Conservation (phyloP, 2,113 vertebrate genomes). For the Telmatochromis sp. region DNA sequence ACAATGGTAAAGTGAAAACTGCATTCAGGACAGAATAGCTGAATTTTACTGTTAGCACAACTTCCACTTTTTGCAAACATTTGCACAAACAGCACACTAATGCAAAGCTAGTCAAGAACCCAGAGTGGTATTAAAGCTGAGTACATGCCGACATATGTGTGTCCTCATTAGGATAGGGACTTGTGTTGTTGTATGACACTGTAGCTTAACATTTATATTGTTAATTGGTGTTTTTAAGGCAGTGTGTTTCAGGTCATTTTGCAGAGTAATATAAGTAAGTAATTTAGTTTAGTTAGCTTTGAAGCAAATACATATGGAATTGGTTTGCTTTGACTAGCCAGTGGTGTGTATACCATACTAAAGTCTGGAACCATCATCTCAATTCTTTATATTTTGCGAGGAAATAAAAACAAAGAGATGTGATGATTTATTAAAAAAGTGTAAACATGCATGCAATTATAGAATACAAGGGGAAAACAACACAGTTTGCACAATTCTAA, state of each 20-base stretch:
- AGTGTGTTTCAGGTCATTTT: background rate
- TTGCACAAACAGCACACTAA: background rate
- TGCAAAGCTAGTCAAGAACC: background rate
- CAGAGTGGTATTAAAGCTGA: background rate
- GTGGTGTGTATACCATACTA: background rate
- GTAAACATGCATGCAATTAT: background rate
- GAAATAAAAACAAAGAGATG: background rate
- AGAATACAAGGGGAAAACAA: background rate
- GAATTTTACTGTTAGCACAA: background rate
- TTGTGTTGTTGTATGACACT: background rate
- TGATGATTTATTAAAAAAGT: background rate
- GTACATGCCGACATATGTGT: background rate
- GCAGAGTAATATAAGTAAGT: background rate
- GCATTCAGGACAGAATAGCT: background rate
- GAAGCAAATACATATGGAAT: background rate
- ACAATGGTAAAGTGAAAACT: background rate
- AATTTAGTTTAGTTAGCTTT: background rate
- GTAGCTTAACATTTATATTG: background rate
- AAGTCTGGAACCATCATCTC: background rate
- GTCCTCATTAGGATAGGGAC: background rate
- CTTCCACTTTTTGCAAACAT: background rate
- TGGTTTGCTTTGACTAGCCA: background rate
- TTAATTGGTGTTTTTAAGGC: background rate
- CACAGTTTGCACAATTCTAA: background rate
- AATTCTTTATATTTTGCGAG: background rate